phyloP scores from a whole-genome alignment of 2,113 vertebrate species.

The Glaucidium brasilianum region DNA sequence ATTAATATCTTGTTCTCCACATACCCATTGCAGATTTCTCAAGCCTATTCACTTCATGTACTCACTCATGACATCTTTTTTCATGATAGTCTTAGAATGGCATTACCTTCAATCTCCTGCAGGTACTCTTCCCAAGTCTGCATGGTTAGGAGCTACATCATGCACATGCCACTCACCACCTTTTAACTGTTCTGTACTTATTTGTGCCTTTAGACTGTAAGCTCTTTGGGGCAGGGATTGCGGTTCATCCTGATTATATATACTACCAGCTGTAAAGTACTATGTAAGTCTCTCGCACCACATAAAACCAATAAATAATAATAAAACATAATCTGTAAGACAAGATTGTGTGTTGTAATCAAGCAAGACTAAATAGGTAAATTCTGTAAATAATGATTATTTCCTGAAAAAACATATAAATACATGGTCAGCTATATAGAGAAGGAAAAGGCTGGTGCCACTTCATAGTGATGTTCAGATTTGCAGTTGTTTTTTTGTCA shows the following conservation, averaged over 20 bases:
- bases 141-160: neutral
- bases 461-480: neutral
- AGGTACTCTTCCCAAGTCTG: neutral
- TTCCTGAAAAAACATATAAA: neutral
- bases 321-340: slow-evolving; percentile 53
- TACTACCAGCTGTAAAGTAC: slow-evolving; percentile 45
- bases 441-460: neutral
- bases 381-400: neutral
- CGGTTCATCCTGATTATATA: neutral
- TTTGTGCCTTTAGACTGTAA: slow-evolving; percentile 61
- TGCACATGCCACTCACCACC: neutral
- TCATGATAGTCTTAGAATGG: neutral
- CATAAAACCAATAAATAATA: slow-evolving; percentile 18
- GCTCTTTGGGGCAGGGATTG: slow-evolving; percentile 60
- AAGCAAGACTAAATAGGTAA: slow-evolving; percentile 1
- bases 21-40: neutral
- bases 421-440: neutral
- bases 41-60: neutral
- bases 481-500: neutral
- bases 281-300: neutral
- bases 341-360: slow-evolving; percentile 44
- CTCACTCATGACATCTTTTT: neutral
- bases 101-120: neutral
- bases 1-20: neutral
- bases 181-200: neutral